Conservation (phyloP, 2,888 invertebrate genomes). For the Xanthostigma xanthostigma region DNA sequence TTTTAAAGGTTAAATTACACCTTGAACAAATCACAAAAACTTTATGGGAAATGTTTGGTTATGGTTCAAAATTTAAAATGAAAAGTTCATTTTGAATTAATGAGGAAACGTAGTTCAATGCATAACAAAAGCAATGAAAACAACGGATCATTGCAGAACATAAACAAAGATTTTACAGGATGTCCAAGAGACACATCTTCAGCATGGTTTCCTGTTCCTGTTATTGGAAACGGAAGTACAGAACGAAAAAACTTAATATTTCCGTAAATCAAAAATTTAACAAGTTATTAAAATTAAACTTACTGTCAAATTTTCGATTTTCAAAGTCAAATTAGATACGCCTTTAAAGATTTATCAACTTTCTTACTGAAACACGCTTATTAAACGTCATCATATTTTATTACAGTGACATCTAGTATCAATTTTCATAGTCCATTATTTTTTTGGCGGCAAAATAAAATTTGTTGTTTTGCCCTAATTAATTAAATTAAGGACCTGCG, state of each 20-base stretch:
- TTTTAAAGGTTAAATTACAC: too few species aligned
- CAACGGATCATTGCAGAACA: too few species aligned
- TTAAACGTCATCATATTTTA: constrained; percentile 12
- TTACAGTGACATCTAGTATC: constrained; percentile 8
- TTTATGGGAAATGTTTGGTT: too few species aligned
- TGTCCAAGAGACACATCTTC: constrained; percentile 30
- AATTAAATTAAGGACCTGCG: too few species aligned
- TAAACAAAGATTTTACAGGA: not conserved
- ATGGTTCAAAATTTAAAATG: not conserved
- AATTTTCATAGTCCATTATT: constrained; percentile 1
- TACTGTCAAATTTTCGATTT: constrained; percentile 3
- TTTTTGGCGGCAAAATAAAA: constrained; percentile 2
- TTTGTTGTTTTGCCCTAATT: not conserved
- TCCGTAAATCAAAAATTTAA: constrained; percentile 10
- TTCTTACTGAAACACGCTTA: constrained; percentile 11
- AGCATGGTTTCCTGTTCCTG: constrained; percentile 46
- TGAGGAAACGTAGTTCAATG: constrained; percentile 2
- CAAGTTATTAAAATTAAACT: constrained; percentile 7
- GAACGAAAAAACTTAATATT: constrained; percentile 18
- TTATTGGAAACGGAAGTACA: constrained; percentile 29
- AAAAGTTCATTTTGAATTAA: not conserved
- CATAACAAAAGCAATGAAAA: too few species aligned
- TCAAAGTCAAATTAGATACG: too few species aligned
- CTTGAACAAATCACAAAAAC: too few species aligned
- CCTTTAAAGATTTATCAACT: not conserved